These are phyloP conservation scores for Zelostemma sp. DNA, from an alignment of 1,140 invertebrate genomes.

Conservation along the genomic window DNA sequence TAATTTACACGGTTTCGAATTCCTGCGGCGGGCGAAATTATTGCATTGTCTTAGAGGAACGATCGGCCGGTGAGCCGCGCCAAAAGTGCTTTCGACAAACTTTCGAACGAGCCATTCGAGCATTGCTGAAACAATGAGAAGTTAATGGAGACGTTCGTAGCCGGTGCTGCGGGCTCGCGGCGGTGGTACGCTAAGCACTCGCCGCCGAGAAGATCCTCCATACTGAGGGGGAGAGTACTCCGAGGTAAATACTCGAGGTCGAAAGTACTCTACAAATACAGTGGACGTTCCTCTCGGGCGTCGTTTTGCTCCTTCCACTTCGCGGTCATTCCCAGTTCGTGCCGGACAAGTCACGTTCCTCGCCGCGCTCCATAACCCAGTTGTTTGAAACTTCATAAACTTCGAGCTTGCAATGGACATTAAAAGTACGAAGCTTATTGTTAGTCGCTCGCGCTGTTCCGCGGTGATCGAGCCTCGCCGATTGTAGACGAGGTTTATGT, in stretches of 20 bases:
- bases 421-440: slow-evolving; percentile 32
- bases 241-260: slow-evolving; percentile 47
- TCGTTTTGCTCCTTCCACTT: slow-evolving; percentile 6
- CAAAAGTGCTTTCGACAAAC: slow-evolving; percentile 22
- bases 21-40: slow-evolving; percentile 2
- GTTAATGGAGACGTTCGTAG: slow-evolving; percentile 45
- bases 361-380: slow-evolving; percentile 37
- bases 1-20: slow-evolving; percentile 15
- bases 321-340: slow-evolving; percentile 10
- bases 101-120: slow-evolving; percentile 41
- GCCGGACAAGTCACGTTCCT: slow-evolving; percentile 20
- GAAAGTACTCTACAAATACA: slow-evolving; percentile 48
- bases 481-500: background rate
- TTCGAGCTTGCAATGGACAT: slow-evolving; percentile 30
- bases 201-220: slow-evolving; percentile 45
- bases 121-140: slow-evolving; percentile 50
- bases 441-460: slow-evolving; percentile 22
- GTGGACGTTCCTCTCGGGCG: slow-evolving; percentile 20
- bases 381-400: slow-evolving; percentile 42
- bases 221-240: slow-evolving; percentile 30
- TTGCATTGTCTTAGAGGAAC: background rate
- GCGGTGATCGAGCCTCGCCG: slow-evolving; percentile 9
- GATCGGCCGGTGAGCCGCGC: background rate
- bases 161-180: slow-evolving; percentile 18
- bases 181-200: slow-evolving; percentile 44